Conservation (phyloP, 2,888 invertebrate species). For the Yponomeuta evonymella region DNA sequence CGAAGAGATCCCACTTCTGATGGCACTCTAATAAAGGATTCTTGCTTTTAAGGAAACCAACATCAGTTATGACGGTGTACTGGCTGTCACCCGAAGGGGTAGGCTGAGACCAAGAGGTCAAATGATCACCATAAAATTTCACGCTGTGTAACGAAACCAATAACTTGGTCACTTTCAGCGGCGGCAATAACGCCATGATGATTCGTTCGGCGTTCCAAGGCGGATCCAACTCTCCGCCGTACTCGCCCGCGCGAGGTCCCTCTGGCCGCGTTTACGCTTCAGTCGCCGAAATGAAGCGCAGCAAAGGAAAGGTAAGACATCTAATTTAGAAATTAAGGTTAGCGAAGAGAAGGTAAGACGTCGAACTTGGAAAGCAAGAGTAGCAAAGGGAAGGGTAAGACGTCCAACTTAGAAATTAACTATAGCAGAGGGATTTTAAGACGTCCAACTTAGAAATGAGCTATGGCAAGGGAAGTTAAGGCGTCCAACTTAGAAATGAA, state of each 20-base stretch:
- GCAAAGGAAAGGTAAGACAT: conserved; percentile 79
- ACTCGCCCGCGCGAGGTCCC: conserved; percentile 80
- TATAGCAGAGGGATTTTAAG: too few species aligned
- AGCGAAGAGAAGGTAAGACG: too few species aligned
- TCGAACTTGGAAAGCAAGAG: too few species aligned
- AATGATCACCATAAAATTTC: too few species aligned
- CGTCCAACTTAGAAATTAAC: background rate
- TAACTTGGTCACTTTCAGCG: conserved; percentile 31
- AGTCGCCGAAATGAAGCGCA: conserved; percentile 96
- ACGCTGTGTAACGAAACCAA: too few species aligned
- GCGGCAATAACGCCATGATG: conserved; percentile 79
- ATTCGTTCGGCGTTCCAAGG: conserved; percentile 84
- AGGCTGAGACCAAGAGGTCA: too few species aligned
- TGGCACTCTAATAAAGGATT: too few species aligned
- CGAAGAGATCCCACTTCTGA: too few species aligned
- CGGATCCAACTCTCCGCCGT: conserved; percentile 77
- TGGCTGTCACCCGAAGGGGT: too few species aligned
- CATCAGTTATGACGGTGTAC: too few species aligned
- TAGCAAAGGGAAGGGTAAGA: background rate
- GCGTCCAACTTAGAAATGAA: conserved; percentile 83
- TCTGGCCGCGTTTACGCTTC: conserved; percentile 89
- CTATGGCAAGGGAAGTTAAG: background rate
- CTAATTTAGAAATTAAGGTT: background rate
- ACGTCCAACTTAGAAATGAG: too few species aligned
- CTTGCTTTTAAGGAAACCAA: too few species aligned